phyloP scores from a whole-genome alignment of 2,113 vertebrate species.

The Benitochromis conjunctus region DNA sequence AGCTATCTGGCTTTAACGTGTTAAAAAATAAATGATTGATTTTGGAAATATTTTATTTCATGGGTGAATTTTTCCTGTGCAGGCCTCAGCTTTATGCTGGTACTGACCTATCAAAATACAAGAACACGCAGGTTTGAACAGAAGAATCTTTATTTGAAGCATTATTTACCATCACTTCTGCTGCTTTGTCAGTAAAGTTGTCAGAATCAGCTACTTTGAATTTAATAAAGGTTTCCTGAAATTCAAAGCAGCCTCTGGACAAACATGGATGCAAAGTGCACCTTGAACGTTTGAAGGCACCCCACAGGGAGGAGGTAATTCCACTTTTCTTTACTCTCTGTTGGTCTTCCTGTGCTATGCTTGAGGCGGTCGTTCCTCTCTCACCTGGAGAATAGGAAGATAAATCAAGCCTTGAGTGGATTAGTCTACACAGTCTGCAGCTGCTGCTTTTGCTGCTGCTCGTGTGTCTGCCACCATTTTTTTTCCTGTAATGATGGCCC shows the following conservation, averaged over 20 bases:
- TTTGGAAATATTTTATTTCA: background rate
- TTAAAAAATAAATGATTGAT: background rate
- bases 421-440: background rate
- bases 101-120: background rate
- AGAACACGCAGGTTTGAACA: background rate
- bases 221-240: background rate
- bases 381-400: background rate
- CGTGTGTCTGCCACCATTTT: constrained; percentile 4
- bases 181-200: background rate
- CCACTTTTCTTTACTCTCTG: background rate
- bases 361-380: background rate
- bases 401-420: constrained; percentile 15
- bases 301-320: background rate
- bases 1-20: background rate
- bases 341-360: background rate
- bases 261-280: background rate
- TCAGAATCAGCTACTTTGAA: background rate
- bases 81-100: background rate
- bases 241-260: background rate
- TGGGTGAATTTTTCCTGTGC: background rate
- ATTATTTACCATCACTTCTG: background rate
- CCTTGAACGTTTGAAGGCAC: background rate
- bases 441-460: constrained; percentile 9
- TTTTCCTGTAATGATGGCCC: background rate
- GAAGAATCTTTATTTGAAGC: background rate